phyloP scores from a whole-genome alignment of 2,888 invertebrate species.

The Blera fallax region DNA sequence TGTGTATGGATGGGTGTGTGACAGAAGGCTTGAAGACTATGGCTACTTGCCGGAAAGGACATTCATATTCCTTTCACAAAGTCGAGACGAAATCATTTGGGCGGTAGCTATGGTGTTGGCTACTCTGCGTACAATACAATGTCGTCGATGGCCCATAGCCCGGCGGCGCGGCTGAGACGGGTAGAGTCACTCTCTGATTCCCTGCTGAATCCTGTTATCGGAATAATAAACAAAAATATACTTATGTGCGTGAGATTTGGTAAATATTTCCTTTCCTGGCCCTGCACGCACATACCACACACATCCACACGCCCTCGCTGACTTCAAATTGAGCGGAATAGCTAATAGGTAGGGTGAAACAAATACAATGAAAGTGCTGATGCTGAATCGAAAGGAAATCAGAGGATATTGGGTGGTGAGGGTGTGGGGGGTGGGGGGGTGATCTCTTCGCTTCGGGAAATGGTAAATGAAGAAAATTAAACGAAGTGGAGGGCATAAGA shows the following conservation, averaged over 20 bases:
- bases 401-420: background rate
- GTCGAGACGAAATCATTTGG: constrained; percentile 65
- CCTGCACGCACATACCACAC: background rate
- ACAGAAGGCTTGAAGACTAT: constrained; percentile 51
- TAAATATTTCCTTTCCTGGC: constrained; percentile 57
- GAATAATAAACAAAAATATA: constrained; percentile 71
- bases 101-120: constrained; percentile 23
- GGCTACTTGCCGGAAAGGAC: constrained; percentile 47
- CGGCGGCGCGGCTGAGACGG: constrained; percentile 2
- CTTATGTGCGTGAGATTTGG: constrained; percentile 68
- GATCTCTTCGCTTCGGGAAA: constrained; percentile 16
- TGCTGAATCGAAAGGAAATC: constrained; percentile 61
- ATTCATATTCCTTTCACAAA: constrained; percentile 68
- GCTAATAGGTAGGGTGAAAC: constrained; percentile 47
- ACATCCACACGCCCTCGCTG: background rate
- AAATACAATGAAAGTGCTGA: constrained; percentile 66
- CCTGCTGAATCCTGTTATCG: constrained; percentile 63
- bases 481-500: constrained; percentile 24
- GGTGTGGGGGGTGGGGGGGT: no score
- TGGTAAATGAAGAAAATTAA: constrained; percentile 55
- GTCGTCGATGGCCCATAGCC: background rate
- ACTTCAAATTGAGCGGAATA: constrained; percentile 51
- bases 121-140: constrained; percentile 13
- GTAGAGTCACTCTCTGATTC: constrained; percentile 46
- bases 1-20: constrained; percentile 6